phyloP scores from a whole-genome alignment of 2,797 vertebrate species.

The Acipenser oxyrinchus region DNA sequence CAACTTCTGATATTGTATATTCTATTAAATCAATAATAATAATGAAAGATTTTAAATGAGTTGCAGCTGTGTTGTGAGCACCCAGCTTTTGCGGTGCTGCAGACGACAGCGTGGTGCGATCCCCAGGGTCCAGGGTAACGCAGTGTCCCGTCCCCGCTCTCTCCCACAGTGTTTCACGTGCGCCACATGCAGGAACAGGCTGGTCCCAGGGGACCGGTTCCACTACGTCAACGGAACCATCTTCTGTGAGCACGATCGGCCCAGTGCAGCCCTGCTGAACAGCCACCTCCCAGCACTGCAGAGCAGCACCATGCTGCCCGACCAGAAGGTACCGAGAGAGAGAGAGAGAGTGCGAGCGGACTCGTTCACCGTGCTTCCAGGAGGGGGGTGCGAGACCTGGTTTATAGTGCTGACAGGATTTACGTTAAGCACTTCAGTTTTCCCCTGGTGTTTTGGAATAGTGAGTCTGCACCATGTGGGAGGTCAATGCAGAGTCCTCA shows the following conservation, averaged over 20 bases:
- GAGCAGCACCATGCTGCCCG: constrained; percentile 49
- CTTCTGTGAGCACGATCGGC: constrained; percentile 70
- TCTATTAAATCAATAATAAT: no score
- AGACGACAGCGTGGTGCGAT: no score
- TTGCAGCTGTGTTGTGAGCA: no score
- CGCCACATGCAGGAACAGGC: constrained; percentile 64
- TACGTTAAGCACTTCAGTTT: background rate
- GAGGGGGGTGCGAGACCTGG: background rate
- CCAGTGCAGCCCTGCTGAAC: constrained; percentile 48
- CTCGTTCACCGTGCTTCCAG: background rate
- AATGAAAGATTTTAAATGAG: no score
- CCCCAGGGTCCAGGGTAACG: no score
- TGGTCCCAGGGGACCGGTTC: constrained; percentile 66
- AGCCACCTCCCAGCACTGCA: constrained; percentile 53
- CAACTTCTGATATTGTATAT: no score
- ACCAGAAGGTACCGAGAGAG: constrained; percentile 58
- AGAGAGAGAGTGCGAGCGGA: constrained; percentile 5
- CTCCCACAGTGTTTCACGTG: constrained; percentile 63
- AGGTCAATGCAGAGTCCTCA: no score
- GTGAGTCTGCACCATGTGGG: no score
- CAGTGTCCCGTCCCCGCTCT: no score
- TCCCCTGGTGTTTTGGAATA: background rate
- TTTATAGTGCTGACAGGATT: background rate
- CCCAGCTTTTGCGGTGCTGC: no score
- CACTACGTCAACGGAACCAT: constrained; percentile 67